Conservation (phyloP, 2,113 vertebrate genomes). For the Marcusenius ussheri region DNA sequence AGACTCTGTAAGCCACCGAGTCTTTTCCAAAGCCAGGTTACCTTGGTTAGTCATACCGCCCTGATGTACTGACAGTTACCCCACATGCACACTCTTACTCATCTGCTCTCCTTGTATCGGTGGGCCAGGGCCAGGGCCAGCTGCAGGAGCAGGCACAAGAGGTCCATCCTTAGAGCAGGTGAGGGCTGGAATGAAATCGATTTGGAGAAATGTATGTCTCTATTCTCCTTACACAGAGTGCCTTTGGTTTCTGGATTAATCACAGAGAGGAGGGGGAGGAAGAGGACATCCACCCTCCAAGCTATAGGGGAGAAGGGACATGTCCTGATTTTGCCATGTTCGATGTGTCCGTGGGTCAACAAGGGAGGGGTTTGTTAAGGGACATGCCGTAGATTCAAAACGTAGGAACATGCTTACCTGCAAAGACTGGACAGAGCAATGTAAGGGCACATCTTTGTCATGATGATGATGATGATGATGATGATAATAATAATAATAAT, state of each 20-base stretch:
- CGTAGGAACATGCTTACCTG: neutral
- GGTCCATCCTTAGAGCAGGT: neutral
- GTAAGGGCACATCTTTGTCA: neutral
- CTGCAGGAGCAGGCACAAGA: neutral
- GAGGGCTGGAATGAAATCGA: neutral
- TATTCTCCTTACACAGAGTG: neutral
- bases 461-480: neutral
- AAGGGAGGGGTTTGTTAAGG: neutral
- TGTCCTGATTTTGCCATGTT: neutral
- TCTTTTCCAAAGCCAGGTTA: neutral
- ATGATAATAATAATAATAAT: neutral
- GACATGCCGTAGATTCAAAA: neutral
- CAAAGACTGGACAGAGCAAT: neutral
- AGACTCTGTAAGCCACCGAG: neutral
- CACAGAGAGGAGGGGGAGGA: neutral
- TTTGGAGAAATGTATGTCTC: neutral
- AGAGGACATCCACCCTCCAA: neutral
- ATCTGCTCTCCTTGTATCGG: neutral
- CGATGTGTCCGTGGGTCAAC: neutral
- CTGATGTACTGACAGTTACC: neutral
- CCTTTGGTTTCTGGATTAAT: neutral
- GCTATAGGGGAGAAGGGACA: neutral
- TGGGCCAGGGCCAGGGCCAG: neutral
- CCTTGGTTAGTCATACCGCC: neutral
- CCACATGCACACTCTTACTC: neutral